These are phyloP conservation scores for Rhabditoides inermis DNA, from an alignment of 2,888 invertebrate genomes.

Conservation along the genomic window DNA sequence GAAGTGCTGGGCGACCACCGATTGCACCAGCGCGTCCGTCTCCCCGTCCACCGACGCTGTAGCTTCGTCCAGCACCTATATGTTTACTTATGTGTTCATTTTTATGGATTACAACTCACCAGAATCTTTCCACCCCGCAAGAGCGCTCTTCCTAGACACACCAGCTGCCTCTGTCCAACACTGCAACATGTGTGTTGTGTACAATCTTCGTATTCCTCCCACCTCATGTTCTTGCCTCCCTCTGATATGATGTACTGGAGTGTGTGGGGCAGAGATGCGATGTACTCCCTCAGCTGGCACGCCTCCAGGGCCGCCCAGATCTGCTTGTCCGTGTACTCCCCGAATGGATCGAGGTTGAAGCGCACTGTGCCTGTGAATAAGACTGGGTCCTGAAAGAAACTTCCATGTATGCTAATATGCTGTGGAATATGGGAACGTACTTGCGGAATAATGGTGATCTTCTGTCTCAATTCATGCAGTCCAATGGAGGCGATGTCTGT, in stretches of 20 bases:
- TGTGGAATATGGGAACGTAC: too few species aligned
- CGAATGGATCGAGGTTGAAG: slow-evolving; percentile 85
- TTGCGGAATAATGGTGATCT: slow-evolving; percentile 73
- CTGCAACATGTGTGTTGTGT: too few species aligned
- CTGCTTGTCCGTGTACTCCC: slow-evolving; percentile 68
- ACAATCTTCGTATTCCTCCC: background rate
- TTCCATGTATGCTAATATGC: too few species aligned
- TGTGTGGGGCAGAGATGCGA: slow-evolving; percentile 66
- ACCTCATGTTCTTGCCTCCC: slow-evolving; percentile 74
- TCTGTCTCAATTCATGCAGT: slow-evolving; percentile 73
- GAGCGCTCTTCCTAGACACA: slow-evolving; percentile 57
- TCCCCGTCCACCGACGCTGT: slow-evolving; percentile 54
- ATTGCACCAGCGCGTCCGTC: slow-evolving; percentile 56
- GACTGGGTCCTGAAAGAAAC: slow-evolving; percentile 58
- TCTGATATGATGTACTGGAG: slow-evolving; percentile 75
- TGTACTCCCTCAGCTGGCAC: slow-evolving; percentile 78
- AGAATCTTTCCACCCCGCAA: slow-evolving; percentile 52
- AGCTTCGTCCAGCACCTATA: slow-evolving; percentile 62
- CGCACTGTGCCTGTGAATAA: slow-evolving; percentile 68
- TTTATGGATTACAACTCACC: too few species aligned
- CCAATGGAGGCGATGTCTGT: slow-evolving; percentile 66
- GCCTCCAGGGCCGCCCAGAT: slow-evolving; percentile 80
- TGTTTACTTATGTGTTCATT: too few species aligned
- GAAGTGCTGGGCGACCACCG: slow-evolving; percentile 68
- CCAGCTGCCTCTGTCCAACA: slow-evolving; percentile 57